Conservation (phyloP, 2,113 vertebrate species). For the Acanthisitta chloris region DNA sequence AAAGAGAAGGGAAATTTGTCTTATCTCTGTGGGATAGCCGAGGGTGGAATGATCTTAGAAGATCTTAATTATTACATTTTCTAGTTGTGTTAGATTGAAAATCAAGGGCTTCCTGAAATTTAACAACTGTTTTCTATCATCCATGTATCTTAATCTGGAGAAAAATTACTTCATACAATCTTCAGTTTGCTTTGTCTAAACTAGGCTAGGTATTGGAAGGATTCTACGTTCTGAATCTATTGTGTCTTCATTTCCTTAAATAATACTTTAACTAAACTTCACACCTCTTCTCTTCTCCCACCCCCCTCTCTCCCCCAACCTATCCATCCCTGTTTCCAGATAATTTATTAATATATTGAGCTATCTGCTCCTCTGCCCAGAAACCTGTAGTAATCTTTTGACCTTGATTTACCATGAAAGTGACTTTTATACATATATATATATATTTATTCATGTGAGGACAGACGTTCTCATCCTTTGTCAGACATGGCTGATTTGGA, state of each 20-base stretch:
- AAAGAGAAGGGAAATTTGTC: not conserved
- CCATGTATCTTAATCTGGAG: not conserved
- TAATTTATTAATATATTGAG: not conserved
- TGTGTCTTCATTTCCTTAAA: not conserved
- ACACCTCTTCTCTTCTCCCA: too few relatives aligned
- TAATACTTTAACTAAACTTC: not conserved
- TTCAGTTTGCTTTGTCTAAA: not conserved
- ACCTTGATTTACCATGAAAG: not conserved
- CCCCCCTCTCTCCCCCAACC: rapidly evolving
- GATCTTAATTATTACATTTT: not conserved
- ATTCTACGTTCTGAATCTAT: not conserved
- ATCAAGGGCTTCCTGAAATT: not conserved
- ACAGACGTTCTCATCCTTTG: not conserved
- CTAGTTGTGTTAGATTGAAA: not conserved
- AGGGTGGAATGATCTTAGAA: not conserved
- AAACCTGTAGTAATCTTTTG: not conserved
- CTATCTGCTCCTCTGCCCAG: not conserved
- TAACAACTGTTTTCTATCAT: not conserved
- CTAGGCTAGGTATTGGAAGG: not conserved
- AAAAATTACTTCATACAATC: not conserved
- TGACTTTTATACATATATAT: too few relatives aligned
- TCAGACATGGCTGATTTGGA: not conserved
- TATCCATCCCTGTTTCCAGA: not conserved
- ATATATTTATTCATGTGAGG: not conserved
- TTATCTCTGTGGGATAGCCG: not conserved